These are phyloP conservation scores for Apis cerana DNA, from an alignment of 1,140 invertebrate species.

Conservation along the genomic window DNA sequence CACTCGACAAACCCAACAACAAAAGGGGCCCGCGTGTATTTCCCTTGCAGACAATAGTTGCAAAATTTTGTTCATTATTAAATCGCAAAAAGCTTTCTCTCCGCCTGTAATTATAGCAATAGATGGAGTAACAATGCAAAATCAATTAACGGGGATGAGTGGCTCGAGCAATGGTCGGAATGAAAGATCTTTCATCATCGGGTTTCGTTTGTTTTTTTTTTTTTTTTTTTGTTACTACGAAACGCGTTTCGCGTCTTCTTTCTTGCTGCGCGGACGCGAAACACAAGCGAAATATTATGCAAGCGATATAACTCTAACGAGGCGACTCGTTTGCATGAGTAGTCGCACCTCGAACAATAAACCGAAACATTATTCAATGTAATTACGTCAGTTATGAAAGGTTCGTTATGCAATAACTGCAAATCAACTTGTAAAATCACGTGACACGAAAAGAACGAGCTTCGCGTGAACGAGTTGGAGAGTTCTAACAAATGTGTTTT, in stretches of 20 bases:
- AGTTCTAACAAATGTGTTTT: neutral
- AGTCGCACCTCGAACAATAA: neutral
- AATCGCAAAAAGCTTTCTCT: neutral
- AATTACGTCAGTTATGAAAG: conserved; percentile 11
- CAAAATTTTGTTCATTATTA: conserved; percentile 1
- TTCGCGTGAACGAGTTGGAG: neutral
- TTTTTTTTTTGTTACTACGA: neutral
- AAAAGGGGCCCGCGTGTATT: neutral
- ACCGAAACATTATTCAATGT: conserved; percentile 7
- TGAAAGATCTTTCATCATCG: neutral
- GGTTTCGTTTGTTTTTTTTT: too few relatives aligned
- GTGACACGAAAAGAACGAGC: neutral
- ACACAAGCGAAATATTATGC: neutral
- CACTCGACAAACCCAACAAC: neutral
- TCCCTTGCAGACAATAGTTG: neutral
- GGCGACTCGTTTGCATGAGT: neutral
- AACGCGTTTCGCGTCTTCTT: neutral
- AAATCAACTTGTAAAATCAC: conserved; percentile 7
- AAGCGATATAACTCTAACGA: conserved; percentile 16
- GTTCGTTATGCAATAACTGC: conserved; percentile 18
- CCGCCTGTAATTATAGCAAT: conserved; percentile 3
- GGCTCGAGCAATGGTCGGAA: neutral
- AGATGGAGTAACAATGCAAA: conserved; percentile 3
- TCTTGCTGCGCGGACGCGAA: neutral
- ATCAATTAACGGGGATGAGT: conserved; percentile 14